Evolutionary conservation across 2,113 vertebrate genomes (phyloP).

Genomic region (Prunella fulvescens): DNA sequence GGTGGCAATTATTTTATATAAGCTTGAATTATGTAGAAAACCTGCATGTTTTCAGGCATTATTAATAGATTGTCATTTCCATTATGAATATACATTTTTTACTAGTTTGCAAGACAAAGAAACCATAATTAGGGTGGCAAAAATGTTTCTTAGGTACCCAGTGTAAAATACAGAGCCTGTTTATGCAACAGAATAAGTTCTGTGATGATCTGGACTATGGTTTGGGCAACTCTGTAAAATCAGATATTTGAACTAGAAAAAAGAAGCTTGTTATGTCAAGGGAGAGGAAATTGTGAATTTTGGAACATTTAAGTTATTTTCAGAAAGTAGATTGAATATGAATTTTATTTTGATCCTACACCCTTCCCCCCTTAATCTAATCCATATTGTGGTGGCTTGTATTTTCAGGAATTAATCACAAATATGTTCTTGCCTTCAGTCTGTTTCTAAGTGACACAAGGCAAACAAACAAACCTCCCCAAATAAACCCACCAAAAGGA

Average conservation of each 20-base stretch:
- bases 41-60: not conserved
- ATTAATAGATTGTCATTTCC: not conserved
- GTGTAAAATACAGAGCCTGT: not conserved
- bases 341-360: not conserved
- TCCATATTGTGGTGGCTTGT: not conserved
- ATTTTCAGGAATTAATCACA: not conserved
- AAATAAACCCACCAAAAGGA: not conserved
- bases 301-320: not conserved
- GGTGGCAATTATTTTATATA: not conserved
- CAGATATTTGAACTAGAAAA: not conserved
- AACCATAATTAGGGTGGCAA: not conserved
- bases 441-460: not conserved
- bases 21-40: not conserved
- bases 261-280: not conserved
- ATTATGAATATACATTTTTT: not conserved
- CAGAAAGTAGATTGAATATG: not conserved
- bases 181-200: not conserved
- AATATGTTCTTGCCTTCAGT: not conserved
- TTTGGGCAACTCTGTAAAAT: not conserved
- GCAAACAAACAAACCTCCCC: not conserved
- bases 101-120: not conserved
- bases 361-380: not conserved
- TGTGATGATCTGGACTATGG: not conserved
- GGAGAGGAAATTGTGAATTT: not conserved
- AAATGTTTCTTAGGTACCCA: not conserved